phyloP scores from a whole-genome alignment of 2,113 vertebrate genomes.

The Accipiter virgatus region DNA sequence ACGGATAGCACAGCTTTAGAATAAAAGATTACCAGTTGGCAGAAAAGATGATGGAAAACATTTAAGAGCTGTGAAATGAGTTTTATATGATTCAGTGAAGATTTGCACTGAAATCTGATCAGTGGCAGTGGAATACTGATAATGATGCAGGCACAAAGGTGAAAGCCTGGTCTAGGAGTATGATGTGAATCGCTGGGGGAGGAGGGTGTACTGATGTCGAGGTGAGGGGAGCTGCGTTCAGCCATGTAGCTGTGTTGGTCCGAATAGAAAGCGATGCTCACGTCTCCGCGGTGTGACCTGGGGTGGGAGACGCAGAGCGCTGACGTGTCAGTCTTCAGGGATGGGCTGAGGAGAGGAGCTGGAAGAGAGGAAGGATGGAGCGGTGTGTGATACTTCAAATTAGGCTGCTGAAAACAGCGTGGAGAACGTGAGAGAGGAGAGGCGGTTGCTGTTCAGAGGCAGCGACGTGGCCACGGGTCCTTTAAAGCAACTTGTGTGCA shows the following conservation, averaged over 20 bases:
- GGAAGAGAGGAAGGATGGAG: neutral
- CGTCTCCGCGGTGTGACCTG: neutral
- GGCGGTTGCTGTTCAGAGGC: neutral
- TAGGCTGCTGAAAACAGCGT: neutral
- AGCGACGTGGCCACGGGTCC: neutral
- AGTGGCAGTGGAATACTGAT: neutral
- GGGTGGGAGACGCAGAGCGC: neutral
- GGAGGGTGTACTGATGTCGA: neutral
- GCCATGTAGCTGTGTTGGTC: neutral
- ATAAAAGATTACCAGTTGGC: neutral
- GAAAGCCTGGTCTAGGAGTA: neutral
- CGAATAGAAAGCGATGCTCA: neutral
- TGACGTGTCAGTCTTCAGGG: neutral
- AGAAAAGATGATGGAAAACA: neutral
- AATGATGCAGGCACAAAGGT: neutral
- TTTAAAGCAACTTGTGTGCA: neutral
- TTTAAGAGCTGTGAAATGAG: neutral
- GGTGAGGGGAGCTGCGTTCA: neutral
- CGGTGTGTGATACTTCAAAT: neutral
- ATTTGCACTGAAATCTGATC: neutral
- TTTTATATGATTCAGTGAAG: neutral
- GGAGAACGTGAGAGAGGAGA: neutral
- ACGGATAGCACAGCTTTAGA: neutral
- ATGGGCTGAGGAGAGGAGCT: neutral
- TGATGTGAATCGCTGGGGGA: too few relatives aligned